These are phyloP conservation scores for Neocrepidodera transversa DNA, from an alignment of 2,888 invertebrate genomes.

Conservation along the genomic window DNA sequence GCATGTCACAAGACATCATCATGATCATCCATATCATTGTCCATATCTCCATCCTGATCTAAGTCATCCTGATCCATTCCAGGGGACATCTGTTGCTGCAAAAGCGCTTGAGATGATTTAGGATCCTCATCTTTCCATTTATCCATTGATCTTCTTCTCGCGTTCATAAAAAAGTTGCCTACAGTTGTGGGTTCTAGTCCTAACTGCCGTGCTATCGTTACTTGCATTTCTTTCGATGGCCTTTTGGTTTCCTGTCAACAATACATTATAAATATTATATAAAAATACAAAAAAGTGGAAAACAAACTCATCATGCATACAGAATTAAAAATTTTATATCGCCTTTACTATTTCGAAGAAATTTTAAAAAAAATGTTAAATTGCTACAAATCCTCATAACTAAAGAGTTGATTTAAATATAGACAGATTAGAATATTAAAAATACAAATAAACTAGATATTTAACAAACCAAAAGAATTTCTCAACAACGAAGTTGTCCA, in stretches of 20 bases:
- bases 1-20: slow-evolving; percentile 67
- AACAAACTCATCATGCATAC: too few relatives aligned
- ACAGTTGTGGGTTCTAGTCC: slow-evolving; percentile 97
- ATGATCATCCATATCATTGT: slow-evolving; percentile 64
- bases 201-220: slow-evolving; percentile 96
- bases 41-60: slow-evolving; percentile 61
- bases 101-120: slow-evolving; percentile 60
- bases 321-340: too few relatives aligned
- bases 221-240: slow-evolving; percentile 99
- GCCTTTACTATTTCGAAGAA: too few relatives aligned
- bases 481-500: too few relatives aligned
- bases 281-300: too few relatives aligned
- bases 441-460: too few relatives aligned
- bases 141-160: slow-evolving; percentile 96
- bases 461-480: too few relatives aligned
- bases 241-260: slow-evolving; percentile 89
- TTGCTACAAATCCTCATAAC: too few relatives aligned
- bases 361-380: too few relatives aligned
- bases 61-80: slow-evolving; percentile 60
- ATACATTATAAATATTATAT: too few relatives aligned
- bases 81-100: slow-evolving; percentile 60
- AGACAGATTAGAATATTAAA: too few relatives aligned
- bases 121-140: slow-evolving; percentile 97
- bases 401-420: too few relatives aligned
- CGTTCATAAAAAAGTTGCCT: slow-evolving; percentile 99